Evolutionary conservation across 2,113 vertebrate species (phyloP).

Genomic region (Pedionomus torquatus): DNA sequence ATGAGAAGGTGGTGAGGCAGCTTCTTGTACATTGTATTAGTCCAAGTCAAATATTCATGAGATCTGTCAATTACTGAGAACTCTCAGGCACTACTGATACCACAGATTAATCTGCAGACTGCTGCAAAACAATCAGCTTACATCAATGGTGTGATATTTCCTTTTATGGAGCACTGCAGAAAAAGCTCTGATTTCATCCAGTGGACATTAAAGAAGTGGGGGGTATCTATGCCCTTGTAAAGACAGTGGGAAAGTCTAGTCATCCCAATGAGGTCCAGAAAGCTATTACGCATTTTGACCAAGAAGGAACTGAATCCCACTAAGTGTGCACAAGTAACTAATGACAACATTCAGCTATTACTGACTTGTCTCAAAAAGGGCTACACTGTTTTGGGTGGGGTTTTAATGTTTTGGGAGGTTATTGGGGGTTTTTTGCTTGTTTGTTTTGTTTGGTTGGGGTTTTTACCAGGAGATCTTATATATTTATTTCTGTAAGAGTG

Average conservation of each 20-base stretch:
- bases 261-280: not conserved
- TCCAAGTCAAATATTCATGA: not conserved
- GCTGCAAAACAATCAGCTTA: not conserved
- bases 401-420: too few relatives aligned
- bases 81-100: not conserved
- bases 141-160: fast-evolving
- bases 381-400: not conserved
- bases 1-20: not conserved
- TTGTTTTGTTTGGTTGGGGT: not conserved
- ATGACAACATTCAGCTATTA: not conserved
- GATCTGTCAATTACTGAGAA: not conserved
- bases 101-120: not conserved
- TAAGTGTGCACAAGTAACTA: not conserved
- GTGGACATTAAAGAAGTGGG: not conserved
- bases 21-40: not conserved
- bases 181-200: not conserved
- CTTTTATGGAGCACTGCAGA: not conserved
- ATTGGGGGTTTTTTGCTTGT: not conserved
- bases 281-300: not conserved
- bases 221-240: not conserved
- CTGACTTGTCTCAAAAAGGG: not conserved
- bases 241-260: not conserved
- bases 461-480: not conserved
- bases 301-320: not conserved
- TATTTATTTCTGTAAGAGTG: not conserved